Evolutionary conservation across 37 sponge, comb jelly and placozoan genomes (phyloP), one percentile per base, ranked within the genome.

Genomic region (Chondrilla cf. caribensis): DNA sequence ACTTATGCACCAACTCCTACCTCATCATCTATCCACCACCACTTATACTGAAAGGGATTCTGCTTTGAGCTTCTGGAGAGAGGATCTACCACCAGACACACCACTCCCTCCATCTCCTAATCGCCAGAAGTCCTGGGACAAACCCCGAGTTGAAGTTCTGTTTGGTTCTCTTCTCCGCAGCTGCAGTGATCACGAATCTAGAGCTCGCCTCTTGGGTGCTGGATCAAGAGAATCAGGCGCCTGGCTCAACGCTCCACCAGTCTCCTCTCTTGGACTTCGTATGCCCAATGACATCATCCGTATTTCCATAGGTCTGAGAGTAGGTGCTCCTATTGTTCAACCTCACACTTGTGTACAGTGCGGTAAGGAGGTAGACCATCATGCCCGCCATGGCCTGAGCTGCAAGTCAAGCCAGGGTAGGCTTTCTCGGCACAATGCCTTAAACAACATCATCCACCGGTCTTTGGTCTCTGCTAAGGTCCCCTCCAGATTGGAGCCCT

Each of bases 111-210:
- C 66, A 19, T 62, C 22, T 6, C 15, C 62, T 9, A 35, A 28
- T 44, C 14, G 24, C 26, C 87, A 86, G 77, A 81, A 86, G 17
- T 17, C 26, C 21, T 86, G 87, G 87, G 82, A 86, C 38, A 8
- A 36, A 24, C 68, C 62, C 2, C 2, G 19, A 57, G 57, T 58
- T 7, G 19, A 60, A 38, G n/a, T 17, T 17, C 22, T 44, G 33
- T 84, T 64, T 42, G 81, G 31, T 9, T 19, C 21, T 38, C 37
- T 70, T 18, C 18, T 70, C 7, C 7, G 19, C 37, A 6, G 8
- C 72, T 70, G 31, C 21, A 22, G 19, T 42, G 78, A 77, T 51
- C 9, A 43, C 18, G 7, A 15, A 3, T 77, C 78, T 51, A 24
- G 57, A 54, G 51, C 78, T 18, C 25, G 78, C 3, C 25, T 77